Evolutionary conservation across 2,113 vertebrate genomes (phyloP), one percentile per base, ranked within the genome.

Genomic region (Macquaria australasica): DNA sequence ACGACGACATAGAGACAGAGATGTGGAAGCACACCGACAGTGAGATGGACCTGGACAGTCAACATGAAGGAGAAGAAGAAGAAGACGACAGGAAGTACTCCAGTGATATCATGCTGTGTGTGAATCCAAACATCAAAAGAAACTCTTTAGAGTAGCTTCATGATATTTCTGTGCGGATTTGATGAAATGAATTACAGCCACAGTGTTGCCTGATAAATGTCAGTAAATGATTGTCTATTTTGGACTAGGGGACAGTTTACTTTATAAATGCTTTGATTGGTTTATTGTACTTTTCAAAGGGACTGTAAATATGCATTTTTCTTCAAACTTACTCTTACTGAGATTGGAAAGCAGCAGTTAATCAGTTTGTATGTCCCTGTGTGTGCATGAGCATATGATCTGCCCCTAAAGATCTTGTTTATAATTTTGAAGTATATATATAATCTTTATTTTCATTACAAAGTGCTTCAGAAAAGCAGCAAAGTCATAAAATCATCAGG

Each of bases 1-100:
- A 91, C 50, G 90, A 94, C 14, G 82, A 91, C 50, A 31, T 39
- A 0, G 93, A 93, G 77, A 92, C 94, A 0, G 93, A 95, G 84
- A 95, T 94, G 92, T 93, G 92, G 90, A 94, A 86, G 28, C 76
- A 86, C n/a, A 31, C 12, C 0, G 34, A 83, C 78, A 83, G 91
- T 15, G 90, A 86, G 56, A 56, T 59, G 37, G 82, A 90, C n/a
- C 64, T 84, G 16, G 37, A 76, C 6, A 41, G 64, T 43, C 67
- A 62, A 20, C 64, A 74, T 0, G 83, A 48, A 63, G 73, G 0
- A 20, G 59, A 59, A 18, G 79, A 81, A 1, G 82, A 82, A 8
- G 83, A 85, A 16, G 28, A 43, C 15, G 77, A 89, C 74, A 78
- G 25, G 70, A 95, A 75, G 59, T 92, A 77, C 85, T 90, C 87